Percentiles rank a stretch among this genome's conserved stretches.
phyloP scores from a whole-genome alignment of 2,113 vertebrate species.

The Pipra filicauda region DNA sequence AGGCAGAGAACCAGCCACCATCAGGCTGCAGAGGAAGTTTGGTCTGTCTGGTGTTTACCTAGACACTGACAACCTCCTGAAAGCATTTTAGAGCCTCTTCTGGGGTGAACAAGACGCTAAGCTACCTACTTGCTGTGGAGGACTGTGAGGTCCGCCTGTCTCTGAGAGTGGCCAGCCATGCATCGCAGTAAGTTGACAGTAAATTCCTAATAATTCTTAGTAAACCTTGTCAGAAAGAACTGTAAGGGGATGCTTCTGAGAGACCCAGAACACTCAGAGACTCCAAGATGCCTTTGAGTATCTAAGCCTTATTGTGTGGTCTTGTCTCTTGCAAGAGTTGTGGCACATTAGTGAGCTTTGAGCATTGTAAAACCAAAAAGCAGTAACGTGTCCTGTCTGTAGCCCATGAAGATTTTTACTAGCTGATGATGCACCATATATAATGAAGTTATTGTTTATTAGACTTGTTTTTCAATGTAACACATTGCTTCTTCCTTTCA shows the following conservation, averaged over 20 bases:
- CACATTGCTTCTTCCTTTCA: not conserved
- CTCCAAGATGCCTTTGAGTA: not conserved
- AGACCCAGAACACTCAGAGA: not conserved
- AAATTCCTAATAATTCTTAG: not conserved
- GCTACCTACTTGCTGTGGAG: not conserved
- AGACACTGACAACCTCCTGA: not conserved
- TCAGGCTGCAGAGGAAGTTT: not conserved
- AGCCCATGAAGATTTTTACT: not conserved
- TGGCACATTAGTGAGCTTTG: not conserved
- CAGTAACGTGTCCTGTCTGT: not conserved
- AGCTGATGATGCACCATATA: not conserved
- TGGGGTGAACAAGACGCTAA: not conserved
- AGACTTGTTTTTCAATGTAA: not conserved
- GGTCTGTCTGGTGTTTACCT: not conserved
- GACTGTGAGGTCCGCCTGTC: not conserved
- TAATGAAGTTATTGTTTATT: conserved; percentile 1
- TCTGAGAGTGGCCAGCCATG: not conserved
- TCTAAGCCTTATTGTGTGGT: not conserved
- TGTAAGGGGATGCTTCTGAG: not conserved
- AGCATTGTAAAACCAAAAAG: not conserved
- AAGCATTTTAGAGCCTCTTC: not conserved
- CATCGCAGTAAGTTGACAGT: not conserved
- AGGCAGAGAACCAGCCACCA: not conserved
- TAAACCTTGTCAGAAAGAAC: not conserved
- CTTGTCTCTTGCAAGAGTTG: not conserved